These are phyloP conservation scores for Lontra canadensis DNA, from an alignment of 2,113 vertebrate genomes.

Conservation along the genomic window DNA sequence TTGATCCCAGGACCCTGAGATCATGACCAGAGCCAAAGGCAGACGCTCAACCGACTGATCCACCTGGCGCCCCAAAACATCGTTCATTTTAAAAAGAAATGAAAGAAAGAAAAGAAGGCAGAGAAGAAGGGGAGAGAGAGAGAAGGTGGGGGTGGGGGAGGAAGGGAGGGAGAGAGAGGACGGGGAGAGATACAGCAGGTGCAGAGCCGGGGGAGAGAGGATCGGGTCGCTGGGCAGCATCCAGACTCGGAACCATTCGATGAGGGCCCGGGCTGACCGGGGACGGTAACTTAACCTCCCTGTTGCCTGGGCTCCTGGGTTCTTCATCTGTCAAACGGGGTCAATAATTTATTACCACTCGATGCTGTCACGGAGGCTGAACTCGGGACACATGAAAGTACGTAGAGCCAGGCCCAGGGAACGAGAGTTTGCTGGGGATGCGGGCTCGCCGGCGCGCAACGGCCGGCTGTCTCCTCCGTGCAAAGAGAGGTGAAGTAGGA, in stretches of 20 bases:
- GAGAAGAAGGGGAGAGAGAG: too few relatives aligned
- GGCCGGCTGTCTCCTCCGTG: too few relatives aligned
- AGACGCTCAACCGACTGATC: too few relatives aligned
- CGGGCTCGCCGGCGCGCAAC: fast-evolving
- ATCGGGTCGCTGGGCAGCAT: neutral
- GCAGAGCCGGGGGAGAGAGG: neutral
- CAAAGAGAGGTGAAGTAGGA: neutral
- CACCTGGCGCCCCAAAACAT: neutral
- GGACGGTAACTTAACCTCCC: neutral
- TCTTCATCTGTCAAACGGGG: neutral
- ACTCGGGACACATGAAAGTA: neutral
- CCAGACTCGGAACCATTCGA: neutral
- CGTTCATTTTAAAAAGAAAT: too few relatives aligned
- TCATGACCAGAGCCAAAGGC: too few relatives aligned
- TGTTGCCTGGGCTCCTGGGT: neutral
- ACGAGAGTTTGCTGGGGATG: fast-evolving
- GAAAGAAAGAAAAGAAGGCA: neutral
- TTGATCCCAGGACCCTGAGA: too few relatives aligned
- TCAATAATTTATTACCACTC: neutral
- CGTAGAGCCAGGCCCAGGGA: neutral
- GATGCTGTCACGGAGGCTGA: neutral
- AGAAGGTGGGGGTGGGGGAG: fast-evolving
- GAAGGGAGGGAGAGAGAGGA: neutral
- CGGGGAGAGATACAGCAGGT: neutral
- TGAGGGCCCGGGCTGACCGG: neutral